Conservation (phyloP, 2,113 vertebrate genomes). For the Egretta garzetta region DNA sequence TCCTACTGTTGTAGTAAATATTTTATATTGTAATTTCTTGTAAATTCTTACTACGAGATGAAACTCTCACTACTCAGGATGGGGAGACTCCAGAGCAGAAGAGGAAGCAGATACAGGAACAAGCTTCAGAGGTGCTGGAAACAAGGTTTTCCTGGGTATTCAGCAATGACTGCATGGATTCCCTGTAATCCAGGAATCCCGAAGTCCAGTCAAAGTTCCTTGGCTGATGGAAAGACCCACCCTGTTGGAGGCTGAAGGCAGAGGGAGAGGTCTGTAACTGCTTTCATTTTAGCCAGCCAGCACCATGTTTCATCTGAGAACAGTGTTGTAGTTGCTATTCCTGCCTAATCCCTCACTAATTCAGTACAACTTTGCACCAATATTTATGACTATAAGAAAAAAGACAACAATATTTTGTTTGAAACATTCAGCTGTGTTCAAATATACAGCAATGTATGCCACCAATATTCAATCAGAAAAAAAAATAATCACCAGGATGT, state of each 20-base stretch:
- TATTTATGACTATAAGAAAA: background rate
- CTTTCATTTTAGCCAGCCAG: background rate
- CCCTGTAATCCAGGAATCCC: background rate
- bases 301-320: background rate
- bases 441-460: background rate
- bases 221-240: background rate
- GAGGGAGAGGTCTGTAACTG: background rate
- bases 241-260: background rate
- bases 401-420: background rate
- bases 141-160: background rate
- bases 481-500: background rate
- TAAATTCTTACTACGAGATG: background rate
- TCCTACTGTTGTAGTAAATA: background rate
- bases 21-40: background rate
- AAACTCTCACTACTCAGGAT: background rate
- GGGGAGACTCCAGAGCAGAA: background rate
- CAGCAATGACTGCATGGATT: background rate
- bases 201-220: background rate
- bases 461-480: background rate
- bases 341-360: background rate
- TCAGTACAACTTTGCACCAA: background rate
- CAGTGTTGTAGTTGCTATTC: background rate
- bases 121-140: background rate
- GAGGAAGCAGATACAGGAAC: background rate
- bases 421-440: background rate